Conservation (phyloP, 1,140 invertebrate genomes). For the Drosophila neocordata region DNA sequence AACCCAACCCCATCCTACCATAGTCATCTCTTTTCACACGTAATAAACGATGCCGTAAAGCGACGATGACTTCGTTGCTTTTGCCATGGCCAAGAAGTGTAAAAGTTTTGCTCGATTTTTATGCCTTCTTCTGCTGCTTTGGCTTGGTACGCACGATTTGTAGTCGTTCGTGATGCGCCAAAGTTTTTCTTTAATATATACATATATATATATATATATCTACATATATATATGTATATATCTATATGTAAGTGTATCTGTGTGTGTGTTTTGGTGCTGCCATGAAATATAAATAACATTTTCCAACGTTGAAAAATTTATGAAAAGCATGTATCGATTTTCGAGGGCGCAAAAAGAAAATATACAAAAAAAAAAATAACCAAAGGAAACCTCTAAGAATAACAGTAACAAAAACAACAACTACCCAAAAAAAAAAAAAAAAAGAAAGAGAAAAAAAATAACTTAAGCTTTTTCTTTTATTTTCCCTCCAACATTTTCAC, state of each 20-base stretch:
- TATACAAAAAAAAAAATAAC: background rate
- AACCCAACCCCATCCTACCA: background rate
- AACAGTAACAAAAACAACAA: constrained; percentile 30
- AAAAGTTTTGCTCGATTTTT: constrained; percentile 67
- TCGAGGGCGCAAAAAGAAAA: constrained; percentile 36
- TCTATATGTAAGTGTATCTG: background rate
- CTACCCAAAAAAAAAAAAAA: constrained; percentile 12
- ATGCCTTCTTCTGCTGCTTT: constrained; percentile 21
- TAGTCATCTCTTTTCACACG: constrained; percentile 69
- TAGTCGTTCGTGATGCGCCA: constrained; percentile 78
- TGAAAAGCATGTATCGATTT: constrained; percentile 71
- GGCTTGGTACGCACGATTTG: constrained; percentile 69
- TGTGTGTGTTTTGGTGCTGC: constrained; percentile 32
- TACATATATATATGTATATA: constrained; percentile 16
- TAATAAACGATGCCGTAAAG: constrained; percentile 79
- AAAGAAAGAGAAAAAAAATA: too few relatives aligned
- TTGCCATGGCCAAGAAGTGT: constrained; percentile 40
- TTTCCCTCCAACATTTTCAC: constrained; percentile 68
- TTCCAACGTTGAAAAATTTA: constrained; percentile 76
- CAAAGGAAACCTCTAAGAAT: background rate
- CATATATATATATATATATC: constrained; percentile 19
- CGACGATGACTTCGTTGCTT: constrained; percentile 56
- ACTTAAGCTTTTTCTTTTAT: constrained; percentile 35
- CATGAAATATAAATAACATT: constrained; percentile 81
- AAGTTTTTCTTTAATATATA: constrained; percentile 59